Evolutionary conservation across 2,888 invertebrate genomes (phyloP), one percentile per base, ranked within the genome.

Genomic region (Brachylomia viminalis): DNA sequence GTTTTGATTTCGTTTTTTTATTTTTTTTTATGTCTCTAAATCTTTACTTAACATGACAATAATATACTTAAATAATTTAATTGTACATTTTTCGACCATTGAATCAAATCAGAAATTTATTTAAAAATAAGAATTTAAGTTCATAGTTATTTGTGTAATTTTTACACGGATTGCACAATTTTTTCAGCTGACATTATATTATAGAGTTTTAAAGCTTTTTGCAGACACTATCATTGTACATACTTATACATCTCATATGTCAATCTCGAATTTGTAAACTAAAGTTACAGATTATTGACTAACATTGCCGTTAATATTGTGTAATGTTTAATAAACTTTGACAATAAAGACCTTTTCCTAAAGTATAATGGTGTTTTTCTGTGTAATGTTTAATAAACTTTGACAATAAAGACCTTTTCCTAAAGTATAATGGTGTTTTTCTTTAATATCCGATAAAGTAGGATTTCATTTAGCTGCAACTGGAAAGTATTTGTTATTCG

Each of bases 361-460:
- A 93, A 92, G 84, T 91, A 90, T 76, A 61, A 42, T 42, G 38
- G 62, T 65, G 27, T 75, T 76, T n/a, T n/a, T n/a, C n/a, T 92
- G 87, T 91, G 92, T 94, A 92, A 93, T 93, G 93, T 93, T 91
- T 91, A 86, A 92, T 92, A 87, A 92, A 92, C 90, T 93, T 94
- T 93, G 93, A 94, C 93, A 95, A 94, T 95, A 95, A 95, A 95
- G 83, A 94, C 89, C 89, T 93, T 94, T 94, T 94, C 93, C 88
- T 93, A 93, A 93, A 92, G 84, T 91, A 90, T 76, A 61, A 42
- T 42, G 38, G 62, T 65, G 27, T 75, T 76, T 81, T 71, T n/a
- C 54, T 79, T 70, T 6, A 27, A 10, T 11, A 42, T 15, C 23
- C 23, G 27, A 11, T 23, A 65, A 5, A 1, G 0, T 6, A 33